Conservation (phyloP, 2,888 invertebrate species). For the Ceriagrion tenellum region DNA sequence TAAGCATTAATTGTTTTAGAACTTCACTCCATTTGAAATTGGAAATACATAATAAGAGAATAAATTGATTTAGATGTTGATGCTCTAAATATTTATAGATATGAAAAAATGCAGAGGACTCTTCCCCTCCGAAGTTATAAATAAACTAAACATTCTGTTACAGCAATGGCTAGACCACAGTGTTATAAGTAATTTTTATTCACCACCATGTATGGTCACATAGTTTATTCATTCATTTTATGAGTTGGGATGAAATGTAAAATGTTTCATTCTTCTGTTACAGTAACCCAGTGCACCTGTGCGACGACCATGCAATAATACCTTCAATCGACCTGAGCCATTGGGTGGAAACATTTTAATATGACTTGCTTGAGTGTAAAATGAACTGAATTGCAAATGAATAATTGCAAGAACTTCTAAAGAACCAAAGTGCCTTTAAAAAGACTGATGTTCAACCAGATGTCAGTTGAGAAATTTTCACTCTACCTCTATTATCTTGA, state of each 20-base stretch:
- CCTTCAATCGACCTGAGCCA: slow-evolving; percentile 18
- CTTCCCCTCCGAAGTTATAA: no score
- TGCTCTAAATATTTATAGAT: not conserved
- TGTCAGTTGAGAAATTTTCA: not conserved
- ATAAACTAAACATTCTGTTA: no score
- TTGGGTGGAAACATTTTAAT: slow-evolving; percentile 13
- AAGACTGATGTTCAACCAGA: slow-evolving; percentile 40
- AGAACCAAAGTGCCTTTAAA: slow-evolving; percentile 57
- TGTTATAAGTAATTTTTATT: no score
- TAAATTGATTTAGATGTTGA: not conserved
- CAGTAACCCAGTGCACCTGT: slow-evolving; percentile 33
- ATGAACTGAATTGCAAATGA: not conserved
- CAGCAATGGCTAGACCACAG: no score
- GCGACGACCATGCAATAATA: not conserved
- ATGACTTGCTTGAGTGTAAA: not conserved
- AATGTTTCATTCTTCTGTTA: not conserved
- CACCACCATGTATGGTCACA: no score
- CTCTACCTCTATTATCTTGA: not conserved
- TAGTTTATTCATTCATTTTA: no score
- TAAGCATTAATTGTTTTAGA: no score
- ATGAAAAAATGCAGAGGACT: not conserved
- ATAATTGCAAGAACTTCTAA: not conserved
- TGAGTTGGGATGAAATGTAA: not conserved
- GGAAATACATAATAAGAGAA: not conserved
- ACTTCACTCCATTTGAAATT: no score